Evolutionary conservation across 2,888 invertebrate genomes (phyloP), one percentile per base, ranked within the genome.

Genomic region (Pediacus dermestoides): DNA sequence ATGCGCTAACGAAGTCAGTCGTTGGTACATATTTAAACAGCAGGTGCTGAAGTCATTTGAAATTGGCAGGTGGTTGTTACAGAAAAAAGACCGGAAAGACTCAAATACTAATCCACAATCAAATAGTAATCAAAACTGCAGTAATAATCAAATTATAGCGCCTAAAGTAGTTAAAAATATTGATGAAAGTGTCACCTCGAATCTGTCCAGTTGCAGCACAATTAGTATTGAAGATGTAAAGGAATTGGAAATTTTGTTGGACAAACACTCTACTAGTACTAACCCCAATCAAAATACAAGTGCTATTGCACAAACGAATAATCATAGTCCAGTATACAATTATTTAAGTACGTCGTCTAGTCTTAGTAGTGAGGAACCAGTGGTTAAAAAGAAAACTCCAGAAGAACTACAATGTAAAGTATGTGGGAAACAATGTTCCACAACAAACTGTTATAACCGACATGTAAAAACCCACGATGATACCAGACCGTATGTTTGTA

Each of bases 11-110:
- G 55, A 53, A 42, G 52, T 55, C 2, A 53, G 49, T 25, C 44
- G 46, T 4, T 55, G 53, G 55, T 55, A 55, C 16, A 44, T 50
- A 23, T 55, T 55, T 23, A 55, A 48, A 30, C 54, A 51, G 16
- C 50, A 55, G 42, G 44, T 55, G 1, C 33, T 48, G n/a, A 32
- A 46, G 22, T 48, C 50, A 2, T 50, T 55, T 28, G 52, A 55
- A 44, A 50, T 55, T 16, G 54, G 48, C 3, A 42, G 46, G 27
- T 48, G 46, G 48, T 37, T 54, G 23, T 27, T 51, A 30, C 34
- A 42, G 16, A 50, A 49, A 23, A 49, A 46, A 39, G 16, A 30
- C 8, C 34, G 16, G 6, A 35, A 48, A 12, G 41, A 50, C 9
- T 26, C 51, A 16, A 22, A 32, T 6, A 7, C 4, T 16, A n/a